These are phyloP conservation scores for Gephyroberyx darwinii DNA, from an alignment of 2,797 vertebrate genomes.

Conservation along the genomic window DNA sequence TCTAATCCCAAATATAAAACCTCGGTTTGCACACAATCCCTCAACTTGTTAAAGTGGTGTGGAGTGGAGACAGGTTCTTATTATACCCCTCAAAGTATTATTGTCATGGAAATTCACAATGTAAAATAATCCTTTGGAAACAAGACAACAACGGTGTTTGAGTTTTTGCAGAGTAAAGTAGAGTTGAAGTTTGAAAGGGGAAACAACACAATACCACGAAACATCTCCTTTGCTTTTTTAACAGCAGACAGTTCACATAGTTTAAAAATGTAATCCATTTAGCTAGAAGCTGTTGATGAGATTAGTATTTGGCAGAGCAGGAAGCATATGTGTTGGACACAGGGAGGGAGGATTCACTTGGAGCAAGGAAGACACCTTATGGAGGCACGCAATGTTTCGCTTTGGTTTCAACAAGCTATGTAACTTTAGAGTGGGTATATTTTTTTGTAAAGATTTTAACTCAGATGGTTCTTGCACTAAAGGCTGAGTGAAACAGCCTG, in stretches of 20 bases:
- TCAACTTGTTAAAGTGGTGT: not conserved
- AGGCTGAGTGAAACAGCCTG: constrained; percentile 8
- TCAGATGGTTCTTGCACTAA: not conserved
- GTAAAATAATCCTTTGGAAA: not conserved
- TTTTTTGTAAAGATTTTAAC: not conserved
- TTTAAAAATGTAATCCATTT: constrained; percentile 75
- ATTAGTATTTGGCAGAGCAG: constrained; percentile 72
- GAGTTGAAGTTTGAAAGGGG: not conserved
- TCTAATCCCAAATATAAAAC: constrained; percentile 1
- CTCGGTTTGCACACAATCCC: not conserved
- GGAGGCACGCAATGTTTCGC: constrained; percentile 67
- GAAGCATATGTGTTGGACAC: constrained; percentile 57
- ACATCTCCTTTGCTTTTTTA: constrained; percentile 14
- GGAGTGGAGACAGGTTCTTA: not conserved
- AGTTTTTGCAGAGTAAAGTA: not conserved
- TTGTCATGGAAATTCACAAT: not conserved
- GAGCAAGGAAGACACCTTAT: constrained; percentile 27
- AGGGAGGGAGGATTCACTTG: constrained; percentile 55
- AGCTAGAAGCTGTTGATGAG: constrained; percentile 51
- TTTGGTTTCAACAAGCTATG: constrained; percentile 69
- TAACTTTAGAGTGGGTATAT: constrained; percentile 64
- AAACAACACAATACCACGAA: not conserved
- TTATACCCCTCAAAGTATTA: not conserved
- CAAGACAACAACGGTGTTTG: not conserved
- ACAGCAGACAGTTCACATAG: constrained; percentile 46